Evolutionary conservation across 2,113 vertebrate genomes (phyloP), one percentile per base, ranked within the genome.

Genomic region (Osmerus mordax): DNA sequence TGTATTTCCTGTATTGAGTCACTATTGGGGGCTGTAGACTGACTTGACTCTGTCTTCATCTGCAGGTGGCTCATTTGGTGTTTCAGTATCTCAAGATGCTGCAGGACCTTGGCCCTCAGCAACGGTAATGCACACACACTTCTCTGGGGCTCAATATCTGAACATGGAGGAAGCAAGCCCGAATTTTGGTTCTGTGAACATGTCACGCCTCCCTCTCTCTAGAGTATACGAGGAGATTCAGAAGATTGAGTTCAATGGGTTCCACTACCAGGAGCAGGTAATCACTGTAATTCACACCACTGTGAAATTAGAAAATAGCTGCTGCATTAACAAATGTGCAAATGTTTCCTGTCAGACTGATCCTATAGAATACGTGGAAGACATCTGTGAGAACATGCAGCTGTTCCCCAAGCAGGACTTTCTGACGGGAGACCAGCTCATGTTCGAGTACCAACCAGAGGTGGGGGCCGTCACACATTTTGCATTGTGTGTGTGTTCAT

Each of bases 51-150:
- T 28, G 25, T 28, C 25, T 28, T 3, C 25, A 2, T 28, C 25
- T 91, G 67, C 79, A 96, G 95, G 93, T 96, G 83, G 90, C 92
- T 74, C 91, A 96, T 4, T 79, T 94, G 67, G 93, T 96, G 58
- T 95, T 96, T 72, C 94, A 96, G 86, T 96, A 96, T 13, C 85
- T 96, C 83, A 96, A 94, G 91, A 95, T 96, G 95, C 87, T 96
- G 65, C 94, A 95, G 87, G 86, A 87, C 9, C 85, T 92, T 63
- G 93, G 94, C 5, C 93, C 95, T 56, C 94, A 94, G 64, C 88
- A 95, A 28, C 25, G 25, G 25, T 28, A 28, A 28, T 28, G 25
- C 25, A 28, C 25, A 28, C 25, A 28, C 25, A 28, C 25, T 28
- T 28, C 25, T 28, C 25, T 28, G 3, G 25, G 25, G 2, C 25